Base-by-base conservation (phyloP, 2,113 vertebrate species). In the Origma solitaria region DNA sequence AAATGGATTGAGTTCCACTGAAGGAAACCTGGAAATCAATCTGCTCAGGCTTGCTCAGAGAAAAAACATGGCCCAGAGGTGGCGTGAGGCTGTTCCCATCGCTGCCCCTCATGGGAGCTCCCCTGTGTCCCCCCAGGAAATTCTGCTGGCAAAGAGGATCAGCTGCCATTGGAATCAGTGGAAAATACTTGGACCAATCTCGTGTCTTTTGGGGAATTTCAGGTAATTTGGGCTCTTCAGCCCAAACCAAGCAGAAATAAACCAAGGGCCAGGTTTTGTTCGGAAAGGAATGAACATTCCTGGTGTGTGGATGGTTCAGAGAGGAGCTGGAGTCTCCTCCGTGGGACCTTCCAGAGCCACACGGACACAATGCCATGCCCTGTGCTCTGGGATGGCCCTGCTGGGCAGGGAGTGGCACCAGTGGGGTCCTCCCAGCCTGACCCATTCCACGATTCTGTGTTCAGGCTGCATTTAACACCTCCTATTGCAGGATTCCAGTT, bases 1-100 rank as follows among this genome's bases (percentile, higher is more conserved):
- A 84, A 91, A 93, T 78, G 94, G 94, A 95, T 97, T 93, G 80
- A 95, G 92, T 95, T 96, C 95, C 0, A 1, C 90, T 88, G 93
- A 94, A 96, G 94, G 87, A 95, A 85, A 92, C 88, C 94, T 85
- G 69, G 90, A 96, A 97, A 96, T 96, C 94, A 96, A 94, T 97
- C 96, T 96, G 92, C 93, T 96, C 90, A 49, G 93, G 94, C 82
- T 93, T 92, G 90, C 92, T 90, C 25, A 53, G 70, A 70, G 92
- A 65, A 68, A 86, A 95, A 75, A 24, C 60, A 81, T 94, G 96
- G 76, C 62, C 79, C 86, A 82, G 90, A 92, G 95, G 92, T 96
- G 96, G 90, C 94, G 91, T 75, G 15, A 92, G 95, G 77, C 58
- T 77, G 40, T 66, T 95, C 89, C 57, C 92, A 56, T 90, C 10